These are phyloP conservation scores for Oedothorax gibbosus DNA, from an alignment of 1,140 invertebrate genomes.

Conservation along the genomic window DNA sequence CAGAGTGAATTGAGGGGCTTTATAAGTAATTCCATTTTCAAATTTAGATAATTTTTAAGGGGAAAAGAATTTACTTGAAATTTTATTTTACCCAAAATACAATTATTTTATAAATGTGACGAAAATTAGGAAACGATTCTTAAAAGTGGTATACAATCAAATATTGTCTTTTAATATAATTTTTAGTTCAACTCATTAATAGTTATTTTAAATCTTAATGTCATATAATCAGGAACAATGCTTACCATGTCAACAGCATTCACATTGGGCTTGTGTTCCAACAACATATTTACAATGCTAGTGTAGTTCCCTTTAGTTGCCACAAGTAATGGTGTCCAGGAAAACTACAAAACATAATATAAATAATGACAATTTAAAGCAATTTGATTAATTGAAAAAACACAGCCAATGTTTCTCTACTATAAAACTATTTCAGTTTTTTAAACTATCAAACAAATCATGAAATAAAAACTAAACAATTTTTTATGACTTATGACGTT, in stretches of 20 bases:
- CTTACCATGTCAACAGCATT: conserved; percentile 84
- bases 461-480: conserved; percentile 5
- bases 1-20: too few species aligned
- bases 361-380: not conserved
- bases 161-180: not conserved
- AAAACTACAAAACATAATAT: conserved; percentile 76
- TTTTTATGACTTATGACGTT: too few species aligned
- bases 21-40: too few species aligned
- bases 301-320: conserved; percentile 90
- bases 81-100: too few species aligned
- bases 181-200: not conserved
- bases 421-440: too few species aligned
- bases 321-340: conserved; percentile 93
- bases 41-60: too few species aligned
- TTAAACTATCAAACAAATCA: too few species aligned
- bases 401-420: too few species aligned
- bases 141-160: too few species aligned
- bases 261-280: conserved; percentile 90
- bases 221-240: not conserved
- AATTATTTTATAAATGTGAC: too few species aligned
- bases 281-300: conserved; percentile 86
- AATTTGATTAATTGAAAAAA: not conserved
- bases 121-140: too few species aligned
- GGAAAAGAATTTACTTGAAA: too few species aligned
- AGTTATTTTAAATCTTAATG: not conserved